Base-by-base conservation (phyloP, 2,113 vertebrate species). In the Malurus cyaneus region DNA sequence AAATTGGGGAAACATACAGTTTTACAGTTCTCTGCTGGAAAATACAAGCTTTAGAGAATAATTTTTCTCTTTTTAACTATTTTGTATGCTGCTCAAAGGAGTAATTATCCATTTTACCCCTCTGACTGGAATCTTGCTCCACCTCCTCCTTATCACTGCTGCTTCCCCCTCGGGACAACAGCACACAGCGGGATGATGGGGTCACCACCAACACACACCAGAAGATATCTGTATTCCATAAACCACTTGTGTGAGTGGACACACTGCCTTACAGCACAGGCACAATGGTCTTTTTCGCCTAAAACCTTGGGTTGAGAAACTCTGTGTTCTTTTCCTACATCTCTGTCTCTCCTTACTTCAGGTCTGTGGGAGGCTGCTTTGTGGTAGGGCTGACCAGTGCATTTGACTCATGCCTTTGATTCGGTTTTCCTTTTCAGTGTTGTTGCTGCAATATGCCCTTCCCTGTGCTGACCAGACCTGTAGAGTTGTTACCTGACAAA, bases 391-490 rank as follows among this genome's bases (percentile, higher is more conserved):
- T 49, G 42, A 15, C 19, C 70, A 56, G 39, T 5, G 3, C 29
- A 0, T 67, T 47, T 1, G 3, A 36, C 72, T 77, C 3, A 0
- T 3, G 2, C 2, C 0, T 66, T 92, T 71, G 62, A 23, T 36
- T 64, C 24, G 18, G 6, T 50, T 89, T 29, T 73, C 18, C 34
- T 65, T 86, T 74, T 59, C 36, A 59, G 31, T 23, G 1, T 9
- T 61, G n/a, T 34, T 49, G 24, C 50, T 80, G n/a, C 34, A 64
- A 41, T 19, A 0, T 8, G 3, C 80, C 60, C 44, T 59, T 14
- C 24, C 18, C 32, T 9, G 8, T 4, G 1, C 56, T 67, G 13
- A 64, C 31, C 31, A 89, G 41, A 41, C 20, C 21, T 59, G 25
- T 49, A 8, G 28, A 18, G 21, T 18, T 69, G 46, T 31, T 59